These are phyloP conservation scores for Danio aesculapii DNA, from an alignment of 2,797 vertebrate genomes.

Conservation along the genomic window DNA sequence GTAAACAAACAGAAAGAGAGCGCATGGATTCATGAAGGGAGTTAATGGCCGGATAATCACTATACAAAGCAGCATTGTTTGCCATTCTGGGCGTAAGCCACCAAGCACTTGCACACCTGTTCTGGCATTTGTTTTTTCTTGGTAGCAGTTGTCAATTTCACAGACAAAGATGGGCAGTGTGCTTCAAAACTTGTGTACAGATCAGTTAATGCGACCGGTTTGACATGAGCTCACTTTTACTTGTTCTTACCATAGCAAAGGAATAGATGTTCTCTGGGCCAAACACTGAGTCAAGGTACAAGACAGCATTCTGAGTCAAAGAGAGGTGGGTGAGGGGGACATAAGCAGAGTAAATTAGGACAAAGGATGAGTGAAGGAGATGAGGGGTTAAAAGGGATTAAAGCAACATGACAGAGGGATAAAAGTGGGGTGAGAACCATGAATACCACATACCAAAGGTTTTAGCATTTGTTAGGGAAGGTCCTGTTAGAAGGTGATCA, in stretches of 20 bases:
- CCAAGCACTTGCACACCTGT: constrained; percentile 72
- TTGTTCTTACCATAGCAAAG: constrained; percentile 78
- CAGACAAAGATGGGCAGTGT: constrained; percentile 5
- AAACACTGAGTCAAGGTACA: constrained; percentile 79
- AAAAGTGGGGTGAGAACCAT: constrained; percentile 49
- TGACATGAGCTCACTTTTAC: constrained; percentile 28
- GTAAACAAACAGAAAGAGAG: constrained; percentile 4
- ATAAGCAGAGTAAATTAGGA: constrained; percentile 64
- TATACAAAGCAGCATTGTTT: constrained; percentile 23
- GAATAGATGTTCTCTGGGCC: constrained; percentile 78
- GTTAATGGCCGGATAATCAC: not conserved
- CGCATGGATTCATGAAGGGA: not conserved
- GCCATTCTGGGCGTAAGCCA: constrained; percentile 7
- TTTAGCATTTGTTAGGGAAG: constrained; percentile 2
- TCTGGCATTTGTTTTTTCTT: constrained; percentile 10
- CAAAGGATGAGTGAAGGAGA: constrained; percentile 61
- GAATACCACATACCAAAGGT: constrained; percentile 24
- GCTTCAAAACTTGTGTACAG: constrained; percentile 12
- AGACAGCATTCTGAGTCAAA: constrained; percentile 75
- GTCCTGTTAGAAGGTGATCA: not conserved
- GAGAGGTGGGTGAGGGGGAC: constrained; percentile 52
- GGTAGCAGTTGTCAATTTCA: constrained; percentile 45
- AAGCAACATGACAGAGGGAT: constrained; percentile 49
- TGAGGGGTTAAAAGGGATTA: constrained; percentile 59
- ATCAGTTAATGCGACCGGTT: not conserved